Evolutionary conservation across 2,797 vertebrate species (phyloP), one percentile per base, ranked within the genome.

Genomic region (Esox masquinongy): DNA sequence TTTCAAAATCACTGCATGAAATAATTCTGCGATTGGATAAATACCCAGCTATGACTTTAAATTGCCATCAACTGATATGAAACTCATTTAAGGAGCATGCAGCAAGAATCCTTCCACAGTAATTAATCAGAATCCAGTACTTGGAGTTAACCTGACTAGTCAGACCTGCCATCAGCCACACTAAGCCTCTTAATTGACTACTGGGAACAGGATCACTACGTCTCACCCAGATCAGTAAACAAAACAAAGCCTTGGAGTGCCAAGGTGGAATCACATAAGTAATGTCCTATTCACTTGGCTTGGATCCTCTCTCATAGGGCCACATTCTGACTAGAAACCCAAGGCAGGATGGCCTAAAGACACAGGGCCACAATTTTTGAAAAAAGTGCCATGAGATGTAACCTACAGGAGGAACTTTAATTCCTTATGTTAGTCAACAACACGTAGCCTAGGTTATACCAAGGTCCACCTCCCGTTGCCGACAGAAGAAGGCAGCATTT

Each of bases 131-230:
- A 22, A 74, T 0, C 0, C 22, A 24, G n/a, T 43, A 34, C 19
- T 68, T 15, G 14, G 24, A 31, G 36, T 22, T 74, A 59, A 73
- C 51, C 24, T 6, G 34, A 77, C 67, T 43, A 8, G 19, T 4
- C n/a, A 56, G 19, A 7, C 51, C 79, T 67, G 75, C 24, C 29
- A 56, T 43, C 67, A 84, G 79, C 68, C 70, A 74, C 66, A 72
- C 77, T 75, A 87, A 84, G 74, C 80, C 68, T 86, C 82, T 88
- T 82, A 83, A 39, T 39, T 39, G 70, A 86, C 78, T 77, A 87
- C 77, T 80, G 74, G 71, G 79, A 85, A 64, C 61, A 78, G 51
- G 5, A 50, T 68, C 36, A 74, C 68, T 75, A 80, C 81, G 81
- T 77, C 77, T 84, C 34, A 81, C 76, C 73, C 77, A 82, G 73